phyloP scores from a whole-genome alignment of 2,113 vertebrate genomes.

The Strigops habroptila region DNA sequence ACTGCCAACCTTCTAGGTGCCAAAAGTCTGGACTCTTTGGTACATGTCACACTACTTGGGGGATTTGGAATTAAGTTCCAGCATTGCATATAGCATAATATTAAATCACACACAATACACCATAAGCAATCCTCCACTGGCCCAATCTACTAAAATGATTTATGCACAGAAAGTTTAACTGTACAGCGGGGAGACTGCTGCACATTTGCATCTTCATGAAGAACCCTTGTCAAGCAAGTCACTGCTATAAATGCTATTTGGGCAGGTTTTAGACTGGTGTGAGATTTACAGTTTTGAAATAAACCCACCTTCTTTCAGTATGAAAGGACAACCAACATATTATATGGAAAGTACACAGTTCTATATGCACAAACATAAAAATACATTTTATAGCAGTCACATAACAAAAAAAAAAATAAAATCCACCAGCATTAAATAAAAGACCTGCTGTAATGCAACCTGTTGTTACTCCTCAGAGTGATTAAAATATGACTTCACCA shows the following conservation, averaged over 20 bases:
- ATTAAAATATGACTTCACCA: constrained; percentile 50
- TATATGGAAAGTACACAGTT: constrained; percentile 23
- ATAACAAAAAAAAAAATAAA: constrained; percentile 10
- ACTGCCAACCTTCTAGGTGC: neutral
- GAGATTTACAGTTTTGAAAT: constrained; percentile 44
- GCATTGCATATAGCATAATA: neutral
- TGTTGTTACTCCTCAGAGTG: constrained; percentile 44
- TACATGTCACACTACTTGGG: neutral
- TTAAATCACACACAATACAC: constrained; percentile 44
- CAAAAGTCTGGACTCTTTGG: neutral
- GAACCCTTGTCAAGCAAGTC: constrained; percentile 37
- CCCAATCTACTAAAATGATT: constrained; percentile 60
- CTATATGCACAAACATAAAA: constrained; percentile 61
- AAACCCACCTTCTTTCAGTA: constrained; percentile 23
- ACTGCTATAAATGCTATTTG: constrained; percentile 30
- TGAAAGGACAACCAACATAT: constrained; percentile 18
- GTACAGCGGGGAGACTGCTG: constrained; percentile 35
- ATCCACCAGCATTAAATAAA: constrained; percentile 31
- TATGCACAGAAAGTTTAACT: constrained; percentile 47
- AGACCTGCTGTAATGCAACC: constrained; percentile 44
- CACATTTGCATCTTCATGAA: constrained; percentile 42
- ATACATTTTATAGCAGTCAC: constrained; percentile 59
- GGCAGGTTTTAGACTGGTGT: constrained; percentile 20
- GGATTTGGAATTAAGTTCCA: constrained; percentile 41
- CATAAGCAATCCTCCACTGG: constrained; percentile 49